Evolutionary conservation across 2,113 vertebrate genomes (phyloP).

Genomic region (Misgurnus anguillicaudatus): DNA sequence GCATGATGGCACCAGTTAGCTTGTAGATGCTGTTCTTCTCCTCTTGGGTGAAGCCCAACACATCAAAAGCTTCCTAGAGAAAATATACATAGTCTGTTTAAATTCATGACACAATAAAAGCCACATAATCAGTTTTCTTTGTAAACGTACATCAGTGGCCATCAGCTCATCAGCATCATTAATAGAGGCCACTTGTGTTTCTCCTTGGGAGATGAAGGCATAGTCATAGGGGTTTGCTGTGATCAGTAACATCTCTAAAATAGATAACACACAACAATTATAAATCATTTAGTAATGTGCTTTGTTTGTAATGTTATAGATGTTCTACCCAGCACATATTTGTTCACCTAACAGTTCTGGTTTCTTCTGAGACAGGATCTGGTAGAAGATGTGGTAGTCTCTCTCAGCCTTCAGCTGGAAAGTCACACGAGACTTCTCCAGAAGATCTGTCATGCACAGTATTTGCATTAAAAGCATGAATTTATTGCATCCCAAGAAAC

Average conservation of each 20-base stretch:
- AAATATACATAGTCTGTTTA: too few relatives aligned
- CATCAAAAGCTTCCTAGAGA: conserved; percentile 64
- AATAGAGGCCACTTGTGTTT: conserved; percentile 69
- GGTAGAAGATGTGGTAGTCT: conserved; percentile 93
- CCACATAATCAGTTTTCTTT: too few relatives aligned
- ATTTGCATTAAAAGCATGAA: too few relatives aligned
- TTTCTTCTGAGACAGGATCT: conserved; percentile 85
- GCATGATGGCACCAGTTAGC: conserved; percentile 79
- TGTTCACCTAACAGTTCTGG: too few relatives aligned
- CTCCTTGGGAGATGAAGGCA: conserved; percentile 71
- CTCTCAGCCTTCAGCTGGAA: conserved; percentile 90
- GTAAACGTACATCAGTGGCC: conserved; percentile 48
- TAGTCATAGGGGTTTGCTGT: conserved; percentile 74
- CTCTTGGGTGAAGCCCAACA: conserved; percentile 81
- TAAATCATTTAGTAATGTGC: neutral
- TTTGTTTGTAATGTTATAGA: neutral
- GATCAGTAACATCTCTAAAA: conserved; percentile 69
- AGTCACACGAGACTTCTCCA: conserved; percentile 90
- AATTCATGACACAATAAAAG: too few relatives aligned
- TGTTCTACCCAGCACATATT: too few relatives aligned
- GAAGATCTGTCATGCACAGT: too few relatives aligned
- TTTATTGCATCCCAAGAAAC: too few relatives aligned
- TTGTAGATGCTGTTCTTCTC: conserved; percentile 77
- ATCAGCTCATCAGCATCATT: conserved; percentile 52
- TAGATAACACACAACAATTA: neutral